These are phyloP conservation scores for Labroides dimidiatus DNA, from an alignment of 2,797 vertebrate genomes.

Conservation along the genomic window DNA sequence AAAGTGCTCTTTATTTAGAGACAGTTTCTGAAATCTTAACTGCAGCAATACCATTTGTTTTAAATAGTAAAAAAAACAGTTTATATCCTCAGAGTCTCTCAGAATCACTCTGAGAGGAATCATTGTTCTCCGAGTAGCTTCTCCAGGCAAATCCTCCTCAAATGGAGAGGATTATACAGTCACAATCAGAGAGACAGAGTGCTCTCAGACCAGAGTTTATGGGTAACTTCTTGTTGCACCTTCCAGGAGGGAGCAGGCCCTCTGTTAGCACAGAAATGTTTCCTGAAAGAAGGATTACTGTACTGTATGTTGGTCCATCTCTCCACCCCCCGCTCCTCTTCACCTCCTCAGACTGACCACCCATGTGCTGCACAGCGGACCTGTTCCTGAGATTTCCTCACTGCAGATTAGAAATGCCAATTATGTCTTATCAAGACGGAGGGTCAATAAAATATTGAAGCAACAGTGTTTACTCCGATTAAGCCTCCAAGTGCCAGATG, in stretches of 20 bases:
- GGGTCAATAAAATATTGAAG: conserved; percentile 82
- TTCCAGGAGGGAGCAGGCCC: conserved; percentile 28
- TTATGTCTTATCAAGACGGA: conserved; percentile 79
- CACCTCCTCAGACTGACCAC: conserved; percentile 56
- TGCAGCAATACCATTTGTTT: conserved; percentile 6
- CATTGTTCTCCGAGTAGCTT: conserved; percentile 55
- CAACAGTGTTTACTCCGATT: conserved; percentile 81
- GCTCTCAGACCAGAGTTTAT: conserved; percentile 48
- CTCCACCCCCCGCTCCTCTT: conserved; percentile 11
- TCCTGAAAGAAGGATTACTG: conserved; percentile 62
- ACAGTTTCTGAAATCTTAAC: neutral
- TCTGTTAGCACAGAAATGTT: conserved; percentile 48
- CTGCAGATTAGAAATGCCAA: conserved; percentile 79
- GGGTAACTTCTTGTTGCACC: conserved; percentile 44
- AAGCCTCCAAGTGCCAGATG: conserved; percentile 79
- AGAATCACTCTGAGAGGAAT: conserved; percentile 19
- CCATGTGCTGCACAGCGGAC: conserved; percentile 40
- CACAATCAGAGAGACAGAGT: conserved; percentile 47
- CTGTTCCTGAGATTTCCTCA: conserved; percentile 63
- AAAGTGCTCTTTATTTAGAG: conserved; percentile 4
- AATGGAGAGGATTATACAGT: conserved; percentile 53
- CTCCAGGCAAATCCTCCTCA: conserved; percentile 50
- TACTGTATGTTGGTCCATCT: conserved; percentile 37
- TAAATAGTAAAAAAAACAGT: conserved; percentile 6
- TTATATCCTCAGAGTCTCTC: conserved; percentile 34